A percentile compares a stretch with the other conserved stretches of the same genome.
phyloP scores from a whole-genome alignment of 37 sponge, comb jelly and placozoan species.

The Haliclona indistincta region DNA sequence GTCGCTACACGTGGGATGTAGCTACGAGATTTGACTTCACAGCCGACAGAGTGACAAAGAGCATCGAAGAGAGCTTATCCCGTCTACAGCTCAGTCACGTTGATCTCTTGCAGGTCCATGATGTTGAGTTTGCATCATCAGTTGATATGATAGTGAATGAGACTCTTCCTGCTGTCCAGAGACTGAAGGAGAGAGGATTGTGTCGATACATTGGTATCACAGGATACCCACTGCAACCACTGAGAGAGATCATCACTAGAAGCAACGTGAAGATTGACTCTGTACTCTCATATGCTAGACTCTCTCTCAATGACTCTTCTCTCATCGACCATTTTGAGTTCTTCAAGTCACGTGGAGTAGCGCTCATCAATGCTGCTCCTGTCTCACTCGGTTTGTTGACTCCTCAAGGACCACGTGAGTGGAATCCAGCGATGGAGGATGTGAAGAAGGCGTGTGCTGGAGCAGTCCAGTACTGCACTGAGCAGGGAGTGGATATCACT shows the following conservation, averaged over 20 bases:
- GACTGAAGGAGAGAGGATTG: conserved; percentile 73
- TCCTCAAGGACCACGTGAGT: conserved; percentile 15
- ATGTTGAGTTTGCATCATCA: conserved; percentile 93
- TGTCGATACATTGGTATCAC: conserved; percentile 91
- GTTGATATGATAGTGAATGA: conserved; percentile 75
- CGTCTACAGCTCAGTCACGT: conserved; percentile 75
- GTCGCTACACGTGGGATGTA: conserved; percentile 66
- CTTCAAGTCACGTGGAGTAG: conserved; percentile 73
- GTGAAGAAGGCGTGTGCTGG: conserved; percentile 65
- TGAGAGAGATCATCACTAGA: conserved; percentile 49
- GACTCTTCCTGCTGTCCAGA: conserved; percentile 84
- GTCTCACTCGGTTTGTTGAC: conserved; percentile 87
- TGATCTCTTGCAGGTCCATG: conserved; percentile 89
- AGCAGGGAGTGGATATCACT: conserved; percentile 67
- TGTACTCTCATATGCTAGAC: conserved; percentile 77
- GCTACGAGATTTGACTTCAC: conserved; percentile 83
- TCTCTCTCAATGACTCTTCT: conserved; percentile 75
- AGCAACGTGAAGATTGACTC: conserved; percentile 75
- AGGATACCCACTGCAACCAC: conserved; percentile 72
- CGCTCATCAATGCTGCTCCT: conserved; percentile 91
- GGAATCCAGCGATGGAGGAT: conserved; percentile 84
- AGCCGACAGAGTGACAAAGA: conserved; percentile 52
- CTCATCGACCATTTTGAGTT: conserved; percentile 65
- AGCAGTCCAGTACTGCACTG: conserved; percentile 72
- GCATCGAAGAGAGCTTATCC: conserved; percentile 66